Percentiles rank a stretch among this genome's conserved stretches.
These are phyloP conservation scores for Pelusios castaneus DNA, from an alignment of 2,113 vertebrate species.

Conservation along the genomic window DNA sequence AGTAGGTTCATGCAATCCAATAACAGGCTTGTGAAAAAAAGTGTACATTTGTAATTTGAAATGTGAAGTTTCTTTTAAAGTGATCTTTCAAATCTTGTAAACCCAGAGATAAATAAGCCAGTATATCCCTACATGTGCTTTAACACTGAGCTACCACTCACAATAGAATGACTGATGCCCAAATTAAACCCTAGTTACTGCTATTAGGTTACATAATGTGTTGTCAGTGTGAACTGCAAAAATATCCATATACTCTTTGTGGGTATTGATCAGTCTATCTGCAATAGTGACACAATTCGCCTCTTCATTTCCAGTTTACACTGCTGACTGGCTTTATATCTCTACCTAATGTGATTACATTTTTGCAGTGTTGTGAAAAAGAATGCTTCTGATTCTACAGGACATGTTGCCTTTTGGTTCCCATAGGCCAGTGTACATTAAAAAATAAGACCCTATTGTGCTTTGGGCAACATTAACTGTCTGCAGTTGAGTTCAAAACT, in stretches of 20 bases:
- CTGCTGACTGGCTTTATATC: neutral
- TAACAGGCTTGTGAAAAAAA: neutral
- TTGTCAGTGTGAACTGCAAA: neutral
- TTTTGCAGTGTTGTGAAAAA: neutral
- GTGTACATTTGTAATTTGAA: neutral
- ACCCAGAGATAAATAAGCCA: neutral
- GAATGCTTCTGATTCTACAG: neutral
- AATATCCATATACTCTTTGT: rapidly evolving
- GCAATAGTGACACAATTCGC: neutral
- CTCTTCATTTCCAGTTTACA: neutral
- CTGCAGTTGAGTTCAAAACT: neutral
- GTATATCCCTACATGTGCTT: neutral
- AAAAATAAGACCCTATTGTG: neutral
- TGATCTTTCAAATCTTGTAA: neutral
- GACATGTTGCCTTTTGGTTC: neutral
- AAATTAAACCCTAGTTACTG: neutral
- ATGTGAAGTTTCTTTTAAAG: neutral
- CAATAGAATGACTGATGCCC: neutral
- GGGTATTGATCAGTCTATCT: neutral
- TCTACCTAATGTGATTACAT: neutral
- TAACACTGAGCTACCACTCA: neutral
- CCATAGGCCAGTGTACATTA: neutral
- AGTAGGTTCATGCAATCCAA: neutral
- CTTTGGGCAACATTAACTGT: neutral
- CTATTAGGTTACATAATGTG: neutral